These are phyloP conservation scores for Epicampocera succincta DNA, from an alignment of 2,888 invertebrate genomes.

Conservation along the genomic window DNA sequence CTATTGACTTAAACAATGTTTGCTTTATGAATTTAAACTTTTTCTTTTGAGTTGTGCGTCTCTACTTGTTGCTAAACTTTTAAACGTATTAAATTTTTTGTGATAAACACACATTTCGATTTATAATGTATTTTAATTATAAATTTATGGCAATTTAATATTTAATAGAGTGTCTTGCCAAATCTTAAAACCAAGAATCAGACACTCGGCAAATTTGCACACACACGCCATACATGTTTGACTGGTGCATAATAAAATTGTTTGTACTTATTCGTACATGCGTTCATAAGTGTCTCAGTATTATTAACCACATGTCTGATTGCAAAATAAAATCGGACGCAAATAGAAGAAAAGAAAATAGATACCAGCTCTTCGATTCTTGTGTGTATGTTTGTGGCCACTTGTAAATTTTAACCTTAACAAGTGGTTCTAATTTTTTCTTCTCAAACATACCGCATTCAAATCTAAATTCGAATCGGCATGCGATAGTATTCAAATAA, in stretches of 20 bases:
- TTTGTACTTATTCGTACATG: neutral
- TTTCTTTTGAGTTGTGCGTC: too few species aligned
- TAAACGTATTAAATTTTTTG: neutral
- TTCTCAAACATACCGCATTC: slow-evolving; percentile 30
- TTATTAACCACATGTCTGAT: slow-evolving; percentile 18
- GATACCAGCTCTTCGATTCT: slow-evolving; percentile 21
- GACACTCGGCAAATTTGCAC: neutral
- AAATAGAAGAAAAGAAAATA: slow-evolving; percentile 14
- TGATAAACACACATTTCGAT: slow-evolving; percentile 18
- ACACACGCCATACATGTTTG: neutral
- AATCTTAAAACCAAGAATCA: slow-evolving; percentile 33
- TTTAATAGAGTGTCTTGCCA: slow-evolving; percentile 44
- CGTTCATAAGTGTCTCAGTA: neutral
- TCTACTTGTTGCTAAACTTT: too few species aligned
- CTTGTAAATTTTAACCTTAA: slow-evolving; percentile 60
- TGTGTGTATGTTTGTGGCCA: slow-evolving; percentile 28
- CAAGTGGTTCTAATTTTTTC: slow-evolving; percentile 59
- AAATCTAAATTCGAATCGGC: slow-evolving; percentile 17
- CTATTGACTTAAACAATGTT: too few species aligned
- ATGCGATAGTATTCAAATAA: slow-evolving; percentile 53
- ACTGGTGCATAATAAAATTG: neutral
- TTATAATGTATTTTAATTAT: slow-evolving; percentile 50
- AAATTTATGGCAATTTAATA: slow-evolving; percentile 48
- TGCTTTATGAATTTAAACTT: too few species aligned
- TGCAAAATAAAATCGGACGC: neutral